Conservation (phyloP, 2,888 invertebrate species). For the Ariolimax columbianus region DNA sequence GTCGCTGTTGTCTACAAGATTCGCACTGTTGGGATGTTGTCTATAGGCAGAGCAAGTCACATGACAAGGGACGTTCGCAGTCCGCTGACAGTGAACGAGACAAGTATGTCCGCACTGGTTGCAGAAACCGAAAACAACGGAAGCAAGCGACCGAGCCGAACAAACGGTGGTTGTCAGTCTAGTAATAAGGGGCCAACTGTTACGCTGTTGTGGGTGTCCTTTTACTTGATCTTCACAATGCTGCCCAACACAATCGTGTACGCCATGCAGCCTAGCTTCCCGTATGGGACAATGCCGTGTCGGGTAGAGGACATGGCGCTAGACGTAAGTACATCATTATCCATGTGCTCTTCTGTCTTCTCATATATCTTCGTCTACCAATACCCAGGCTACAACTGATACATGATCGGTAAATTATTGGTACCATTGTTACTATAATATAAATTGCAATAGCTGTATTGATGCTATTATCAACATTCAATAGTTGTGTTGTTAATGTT, state of each 20-base stretch:
- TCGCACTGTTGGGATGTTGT: conserved; percentile 50
- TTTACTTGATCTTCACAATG: conserved; percentile 72
- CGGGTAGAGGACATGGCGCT: conserved; percentile 32
- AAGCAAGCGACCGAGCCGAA: not conserved
- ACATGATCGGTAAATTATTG: no score
- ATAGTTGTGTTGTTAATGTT: no score
- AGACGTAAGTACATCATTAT: conserved; percentile 43
- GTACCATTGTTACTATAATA: no score
- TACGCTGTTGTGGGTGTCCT: conserved; percentile 72
- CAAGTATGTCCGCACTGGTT: conserved; percentile 6
- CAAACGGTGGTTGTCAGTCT: conserved; percentile 14
- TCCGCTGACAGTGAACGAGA: not conserved
- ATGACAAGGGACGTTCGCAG: not conserved
- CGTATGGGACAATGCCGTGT: conserved; percentile 58
- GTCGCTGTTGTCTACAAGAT: conserved; percentile 63
- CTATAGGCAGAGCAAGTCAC: conserved; percentile 35
- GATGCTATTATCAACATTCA: no score
- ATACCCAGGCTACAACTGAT: no score
- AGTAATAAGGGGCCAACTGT: conserved; percentile 66
- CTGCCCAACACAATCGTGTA: conserved; percentile 73
- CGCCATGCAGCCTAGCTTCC: conserved; percentile 62
- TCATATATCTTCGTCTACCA: no score
- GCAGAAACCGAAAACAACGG: not conserved
- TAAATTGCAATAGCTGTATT: no score
- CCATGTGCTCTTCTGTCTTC: no score